phyloP scores from a whole-genome alignment of 2,113 vertebrate species.

The Grantiella picta region DNA sequence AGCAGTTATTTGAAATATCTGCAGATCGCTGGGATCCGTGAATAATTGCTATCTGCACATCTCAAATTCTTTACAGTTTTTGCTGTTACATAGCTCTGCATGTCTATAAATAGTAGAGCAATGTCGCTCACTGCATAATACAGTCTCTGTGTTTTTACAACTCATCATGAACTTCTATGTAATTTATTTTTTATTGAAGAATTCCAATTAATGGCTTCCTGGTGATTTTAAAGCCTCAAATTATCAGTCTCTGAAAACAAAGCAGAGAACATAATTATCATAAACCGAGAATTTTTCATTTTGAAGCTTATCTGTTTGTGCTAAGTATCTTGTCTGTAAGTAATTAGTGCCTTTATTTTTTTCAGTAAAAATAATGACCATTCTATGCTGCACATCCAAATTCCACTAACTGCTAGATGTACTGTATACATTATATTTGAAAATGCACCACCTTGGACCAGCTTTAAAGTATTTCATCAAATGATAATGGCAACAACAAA shows the following conservation, averaged over 20 bases:
- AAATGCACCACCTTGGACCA: constrained; percentile 77
- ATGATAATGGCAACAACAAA: constrained; percentile 77
- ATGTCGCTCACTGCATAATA: constrained; percentile 79
- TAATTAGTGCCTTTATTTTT: constrained; percentile 87
- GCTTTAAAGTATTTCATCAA: constrained; percentile 79
- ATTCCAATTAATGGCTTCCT: constrained; percentile 90
- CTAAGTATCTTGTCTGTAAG: constrained; percentile 88
- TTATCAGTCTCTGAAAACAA: constrained; percentile 88
- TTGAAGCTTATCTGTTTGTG: constrained; percentile 89
- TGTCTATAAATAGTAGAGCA: constrained; percentile 77
- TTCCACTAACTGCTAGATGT: constrained; percentile 80
- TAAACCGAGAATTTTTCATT: constrained; percentile 87
- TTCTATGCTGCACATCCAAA: constrained; percentile 79
- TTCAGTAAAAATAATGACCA: constrained; percentile 85
- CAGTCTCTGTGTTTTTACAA: constrained; percentile 82
- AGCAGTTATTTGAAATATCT: constrained; percentile 75
- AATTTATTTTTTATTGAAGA: constrained; percentile 90
- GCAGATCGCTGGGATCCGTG: constrained; percentile 62
- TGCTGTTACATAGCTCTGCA: constrained; percentile 69
- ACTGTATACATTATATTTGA: constrained; percentile 75
- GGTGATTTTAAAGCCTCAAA: constrained; percentile 89
- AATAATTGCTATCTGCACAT: constrained; percentile 77
- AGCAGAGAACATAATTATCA: constrained; percentile 88
- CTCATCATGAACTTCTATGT: constrained; percentile 85
- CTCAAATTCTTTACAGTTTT: constrained; percentile 75